Evolutionary conservation across 2,797 vertebrate species (phyloP), one percentile per base, ranked within the genome.

Genomic region (Hozukius guyotensis): DNA sequence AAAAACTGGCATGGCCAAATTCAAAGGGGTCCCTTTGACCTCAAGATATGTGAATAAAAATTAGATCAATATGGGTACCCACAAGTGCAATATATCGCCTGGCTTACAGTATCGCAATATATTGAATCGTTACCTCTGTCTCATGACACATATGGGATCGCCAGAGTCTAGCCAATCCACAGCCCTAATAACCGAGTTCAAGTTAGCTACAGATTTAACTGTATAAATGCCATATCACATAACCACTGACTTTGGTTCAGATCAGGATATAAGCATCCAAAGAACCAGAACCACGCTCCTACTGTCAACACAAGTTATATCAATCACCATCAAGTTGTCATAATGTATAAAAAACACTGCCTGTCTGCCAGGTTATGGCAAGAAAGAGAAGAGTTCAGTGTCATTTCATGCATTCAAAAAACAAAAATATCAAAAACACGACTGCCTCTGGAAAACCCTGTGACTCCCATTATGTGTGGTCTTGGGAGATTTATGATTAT

Each of bases 271-370:
- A 56, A 53, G 12, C 42, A 42, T 60, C 61, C 9, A 73, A 64
- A 67, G 11, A 61, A 64, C 34, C 36, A 38, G 11, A 70, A 18
- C 18, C 9, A 7, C n/a, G 65, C 24, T 78, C 32, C 24, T 63
- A 13, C 68, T 60, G 65, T 85, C 64, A 75, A 46, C 32, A 78
- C 11, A 75, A 53, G 34, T 80, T 57, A 42, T 16, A 75, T 80
- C 65, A 78, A 85, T 84, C 68, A 55, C 56, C 53, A 69, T 77
- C 72, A 73, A 55, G 55, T 82, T 88, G 77, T 86, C 84, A 77
- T 14, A 38, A 83, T 60, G 24, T 69, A 83, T 87, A 70, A 76
- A 76, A 79, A 79, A 74, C 79, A 75, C 62, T 20, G 22, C n/a
- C 18, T 9, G 25, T 25, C n/a, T 36, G 25, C 34, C 64, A 46